Percentiles rank a stretch among this genome's conserved stretches.
phyloP scores from a whole-genome alignment of 2,888 invertebrate species.

The Neoscelio sp. region DNA sequence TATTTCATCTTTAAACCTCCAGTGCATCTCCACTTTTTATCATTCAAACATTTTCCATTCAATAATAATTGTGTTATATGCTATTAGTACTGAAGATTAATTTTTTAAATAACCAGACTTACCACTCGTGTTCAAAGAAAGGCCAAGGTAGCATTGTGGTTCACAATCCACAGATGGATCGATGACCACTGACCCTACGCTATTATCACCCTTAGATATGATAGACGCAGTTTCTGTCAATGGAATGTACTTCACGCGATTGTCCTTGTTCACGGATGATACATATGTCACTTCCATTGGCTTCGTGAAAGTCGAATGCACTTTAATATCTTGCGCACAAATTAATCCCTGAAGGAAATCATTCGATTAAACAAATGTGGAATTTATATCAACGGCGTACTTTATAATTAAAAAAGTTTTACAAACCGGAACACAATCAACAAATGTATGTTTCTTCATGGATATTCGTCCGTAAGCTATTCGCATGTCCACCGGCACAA shows the following conservation, averaged over 20 bases:
- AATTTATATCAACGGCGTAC: too few relatives aligned
- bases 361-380: too few relatives aligned
- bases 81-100: too few relatives aligned
- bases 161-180: conserved; percentile 89
- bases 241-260: conserved; percentile 80
- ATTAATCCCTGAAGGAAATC: conserved; percentile 92
- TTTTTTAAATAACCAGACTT: conserved; percentile 70
- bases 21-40: too few relatives aligned
- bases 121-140: conserved; percentile 88
- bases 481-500: conserved; percentile 89
- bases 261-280: conserved; percentile 84
- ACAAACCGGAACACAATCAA: conserved; percentile 91
- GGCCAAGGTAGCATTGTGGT: conserved; percentile 91
- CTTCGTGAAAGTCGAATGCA: conserved; percentile 92
- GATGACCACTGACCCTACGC: conserved; percentile 86
- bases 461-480: conserved; percentile 89
- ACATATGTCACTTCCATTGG: conserved; percentile 91
- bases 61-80: not conserved
- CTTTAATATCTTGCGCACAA: conserved; percentile 89
- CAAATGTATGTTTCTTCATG: conserved; percentile 86
- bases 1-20: too few relatives aligned
- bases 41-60: too few relatives aligned
- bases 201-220: conserved; percentile 81
- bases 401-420: conserved; percentile 14
- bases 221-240: conserved; percentile 78